These are phyloP conservation scores for Dryomyza anilis DNA, from an alignment of 2,888 invertebrate genomes.

Conservation along the genomic window DNA sequence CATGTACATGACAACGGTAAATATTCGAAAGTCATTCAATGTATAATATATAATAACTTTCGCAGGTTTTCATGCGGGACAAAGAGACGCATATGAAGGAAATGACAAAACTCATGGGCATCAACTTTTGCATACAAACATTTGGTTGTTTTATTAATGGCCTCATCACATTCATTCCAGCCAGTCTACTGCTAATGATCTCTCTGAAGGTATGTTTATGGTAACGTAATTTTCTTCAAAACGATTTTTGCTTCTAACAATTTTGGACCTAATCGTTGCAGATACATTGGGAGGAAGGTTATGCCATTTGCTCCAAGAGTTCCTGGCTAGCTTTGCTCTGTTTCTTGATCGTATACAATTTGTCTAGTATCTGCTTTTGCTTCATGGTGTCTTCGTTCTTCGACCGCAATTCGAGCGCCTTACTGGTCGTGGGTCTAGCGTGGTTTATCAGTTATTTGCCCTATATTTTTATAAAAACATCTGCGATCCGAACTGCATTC, in stretches of 20 bases:
- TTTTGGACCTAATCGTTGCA: constrained; percentile 25
- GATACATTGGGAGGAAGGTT: constrained; percentile 59
- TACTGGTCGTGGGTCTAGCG: constrained; percentile 72
- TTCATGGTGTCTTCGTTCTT: constrained; percentile 79
- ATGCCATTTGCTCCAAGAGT: neutral
- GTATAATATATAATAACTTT: too few species aligned
- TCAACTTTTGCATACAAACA: constrained; percentile 81
- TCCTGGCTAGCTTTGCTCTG: constrained; percentile 62
- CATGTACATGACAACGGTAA: constrained; percentile 55
- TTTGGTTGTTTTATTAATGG: constrained; percentile 80
- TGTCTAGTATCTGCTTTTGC: constrained; percentile 72
- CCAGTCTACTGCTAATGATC: constrained; percentile 64
- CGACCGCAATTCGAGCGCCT: constrained; percentile 60
- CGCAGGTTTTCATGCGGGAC: constrained; percentile 30
- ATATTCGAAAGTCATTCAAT: neutral
- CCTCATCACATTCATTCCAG: constrained; percentile 68
- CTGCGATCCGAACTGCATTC: too few species aligned
- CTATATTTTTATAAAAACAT: constrained; percentile 61
- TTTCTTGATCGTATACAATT: constrained; percentile 71
- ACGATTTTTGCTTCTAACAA: neutral
- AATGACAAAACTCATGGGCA: constrained; percentile 81
- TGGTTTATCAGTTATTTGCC: constrained; percentile 78
- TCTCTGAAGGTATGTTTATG: constrained; percentile 55
- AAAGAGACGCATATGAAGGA: constrained; percentile 33
- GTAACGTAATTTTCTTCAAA: neutral